Evolutionary conservation across 2,888 invertebrate species (phyloP).

Genomic region (Pammene fasciana): DNA sequence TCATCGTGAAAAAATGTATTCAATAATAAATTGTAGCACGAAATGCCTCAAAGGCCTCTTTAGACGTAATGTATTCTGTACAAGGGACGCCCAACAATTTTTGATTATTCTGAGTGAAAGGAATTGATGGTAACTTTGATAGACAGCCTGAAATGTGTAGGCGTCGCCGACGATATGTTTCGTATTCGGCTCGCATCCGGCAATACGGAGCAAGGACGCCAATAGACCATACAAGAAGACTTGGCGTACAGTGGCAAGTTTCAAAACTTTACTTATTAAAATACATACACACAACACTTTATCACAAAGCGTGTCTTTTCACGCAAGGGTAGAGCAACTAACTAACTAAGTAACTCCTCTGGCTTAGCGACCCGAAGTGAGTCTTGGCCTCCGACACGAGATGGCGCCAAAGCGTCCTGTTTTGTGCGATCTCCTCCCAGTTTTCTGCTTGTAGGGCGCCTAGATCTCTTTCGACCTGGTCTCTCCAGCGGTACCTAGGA

Average conservation of each 20-base stretch:
- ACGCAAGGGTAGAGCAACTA: no score
- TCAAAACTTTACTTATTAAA: neutral
- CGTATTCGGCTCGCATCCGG: conserved; percentile 46
- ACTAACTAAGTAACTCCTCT: no score
- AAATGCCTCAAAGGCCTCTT: conserved; percentile 22
- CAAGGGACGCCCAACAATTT: conserved; percentile 35
- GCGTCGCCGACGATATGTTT: conserved; percentile 43
- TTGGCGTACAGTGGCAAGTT: conserved; percentile 36
- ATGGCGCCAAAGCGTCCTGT: no score
- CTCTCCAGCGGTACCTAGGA: no score
- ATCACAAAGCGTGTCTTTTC: no score
- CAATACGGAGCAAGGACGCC: conserved; percentile 45
- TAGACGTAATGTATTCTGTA: conserved; percentile 34
- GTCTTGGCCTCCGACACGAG: no score
- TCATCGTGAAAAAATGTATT: conserved; percentile 22
- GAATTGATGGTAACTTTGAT: conserved; percentile 40
- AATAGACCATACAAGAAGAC: conserved; percentile 42
- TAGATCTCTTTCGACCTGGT: no score
- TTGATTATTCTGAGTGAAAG: conserved; percentile 38
- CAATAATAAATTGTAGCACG: conserved; percentile 26
- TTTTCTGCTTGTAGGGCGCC: no score
- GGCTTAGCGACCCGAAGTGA: no score
- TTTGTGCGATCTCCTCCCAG: no score
- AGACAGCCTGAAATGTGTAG: conserved; percentile 27
- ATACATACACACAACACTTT: no score